Evolutionary conservation across 2,113 vertebrate species (phyloP).

Genomic region (Chaetura pelagica): DNA sequence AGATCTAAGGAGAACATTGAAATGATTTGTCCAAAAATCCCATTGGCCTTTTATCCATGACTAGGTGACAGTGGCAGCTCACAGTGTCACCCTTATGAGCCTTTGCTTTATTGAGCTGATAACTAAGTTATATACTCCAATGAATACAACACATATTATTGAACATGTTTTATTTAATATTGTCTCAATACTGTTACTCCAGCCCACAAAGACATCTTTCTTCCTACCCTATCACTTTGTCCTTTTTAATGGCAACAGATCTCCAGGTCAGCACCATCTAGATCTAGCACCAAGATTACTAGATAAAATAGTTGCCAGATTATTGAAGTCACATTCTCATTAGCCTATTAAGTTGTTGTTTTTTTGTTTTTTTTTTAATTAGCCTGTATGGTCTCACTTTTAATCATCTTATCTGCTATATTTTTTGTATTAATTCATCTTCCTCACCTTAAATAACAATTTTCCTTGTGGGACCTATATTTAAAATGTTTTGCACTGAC

Average conservation of each 20-base stretch:
- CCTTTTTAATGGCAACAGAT: background rate
- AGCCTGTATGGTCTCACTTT: background rate
- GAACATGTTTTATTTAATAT: background rate
- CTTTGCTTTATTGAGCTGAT: background rate
- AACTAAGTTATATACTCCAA: background rate
- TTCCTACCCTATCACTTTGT: background rate
- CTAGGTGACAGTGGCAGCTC: background rate
- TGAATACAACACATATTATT: background rate
- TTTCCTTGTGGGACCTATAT: background rate
- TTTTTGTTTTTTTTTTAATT: background rate
- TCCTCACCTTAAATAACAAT: background rate
- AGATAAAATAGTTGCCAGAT: background rate
- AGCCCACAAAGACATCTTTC: background rate
- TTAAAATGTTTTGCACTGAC: background rate
- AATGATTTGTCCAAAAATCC: background rate
- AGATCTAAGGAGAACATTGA: background rate
- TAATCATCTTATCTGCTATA: background rate
- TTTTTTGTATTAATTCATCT: background rate
- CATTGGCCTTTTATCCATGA: background rate
- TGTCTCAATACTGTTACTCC: background rate
- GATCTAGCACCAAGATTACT: background rate
- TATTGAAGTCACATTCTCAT: background rate
- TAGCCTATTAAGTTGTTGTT: background rate
- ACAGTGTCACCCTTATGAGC: background rate
- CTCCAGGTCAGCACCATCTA: background rate